Evolutionary conservation across 2,888 invertebrate genomes (phyloP), one percentile per base, ranked within the genome.

Genomic region (Lottia gigantea): DNA sequence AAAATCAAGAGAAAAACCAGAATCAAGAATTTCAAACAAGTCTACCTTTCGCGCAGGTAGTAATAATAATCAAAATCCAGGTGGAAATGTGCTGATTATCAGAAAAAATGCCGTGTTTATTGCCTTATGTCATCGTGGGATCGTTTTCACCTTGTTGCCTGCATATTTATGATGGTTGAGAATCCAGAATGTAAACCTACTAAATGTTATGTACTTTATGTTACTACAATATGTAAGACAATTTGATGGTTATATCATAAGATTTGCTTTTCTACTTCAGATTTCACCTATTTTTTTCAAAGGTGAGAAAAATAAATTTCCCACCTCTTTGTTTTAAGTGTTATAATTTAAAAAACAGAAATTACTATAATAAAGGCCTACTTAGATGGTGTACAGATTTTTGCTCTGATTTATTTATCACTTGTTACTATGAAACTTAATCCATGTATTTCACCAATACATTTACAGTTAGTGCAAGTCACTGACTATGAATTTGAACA

Each of bases 1-100:
- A 6, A 40, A 40, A 40, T 40, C 40, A 8, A 11, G 40, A 40
- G 40, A 40, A 40, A 40, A 40, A 40, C 2, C 8, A 8, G 40
- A 8, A 40, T 40, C 40, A 40, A 40, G 40, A 40, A 40, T 40
- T 40, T 40, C 31, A 40, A 40, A 40, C 40, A 40, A 40, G 40
- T 55, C 19, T 55, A 55, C 55, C 11, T 55, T 55, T 55, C 55
- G 23, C 55, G 15, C 55, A 55, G 55, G 55, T 55, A 55, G 19
- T 14, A 55, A 40, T 23, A 55, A 19, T 19, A 55, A 55, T 55
- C 23, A 19, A 23, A 49, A 23, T 55, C 55, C 55, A 55, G 19
- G 55, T 55, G 55, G 55, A 55, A 55, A 55, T 55, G 19, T 55
- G 55, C 23, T 55, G 55, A 55, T 55, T 19, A 55, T 55, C 55